Conservation (phyloP, 2,888 invertebrate genomes). For the Cyclophora punctaria region DNA sequence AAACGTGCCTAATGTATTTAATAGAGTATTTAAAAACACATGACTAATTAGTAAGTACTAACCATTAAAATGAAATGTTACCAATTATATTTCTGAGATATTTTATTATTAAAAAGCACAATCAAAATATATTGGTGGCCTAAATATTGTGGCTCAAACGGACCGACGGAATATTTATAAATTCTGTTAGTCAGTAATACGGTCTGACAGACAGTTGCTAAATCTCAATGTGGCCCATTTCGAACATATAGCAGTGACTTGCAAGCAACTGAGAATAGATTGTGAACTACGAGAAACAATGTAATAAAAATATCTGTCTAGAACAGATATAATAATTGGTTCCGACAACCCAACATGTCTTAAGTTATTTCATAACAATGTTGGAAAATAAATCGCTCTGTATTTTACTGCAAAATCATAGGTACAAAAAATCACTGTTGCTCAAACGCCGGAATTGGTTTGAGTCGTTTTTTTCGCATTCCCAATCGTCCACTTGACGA, state of each 20-base stretch:
- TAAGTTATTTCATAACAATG: constrained; percentile 1
- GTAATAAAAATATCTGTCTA: constrained; percentile 18
- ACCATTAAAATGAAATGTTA: too few species aligned
- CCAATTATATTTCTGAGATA: too few species aligned
- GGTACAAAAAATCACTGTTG: too few species aligned
- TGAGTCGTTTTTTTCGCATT: too few species aligned
- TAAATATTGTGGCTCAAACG: not conserved
- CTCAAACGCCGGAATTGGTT: too few species aligned
- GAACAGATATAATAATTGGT: constrained; percentile 16
- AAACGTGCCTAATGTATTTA: too few species aligned
- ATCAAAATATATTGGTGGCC: not conserved
- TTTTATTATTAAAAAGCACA: too few species aligned
- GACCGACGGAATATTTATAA: constrained; percentile 57
- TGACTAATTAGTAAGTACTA: too few species aligned
- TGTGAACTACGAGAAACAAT: constrained; percentile 25
- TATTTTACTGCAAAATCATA: too few species aligned
- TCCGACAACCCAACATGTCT: constrained; percentile 13
- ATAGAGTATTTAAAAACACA: too few species aligned
- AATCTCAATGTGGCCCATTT: constrained; percentile 71
- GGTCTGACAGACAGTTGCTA: constrained; percentile 69
- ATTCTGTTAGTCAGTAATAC: constrained; percentile 61
- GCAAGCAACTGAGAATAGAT: constrained; percentile 47
- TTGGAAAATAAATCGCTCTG: too few species aligned
- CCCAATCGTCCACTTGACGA: constrained; percentile 17
- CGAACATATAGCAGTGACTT: constrained; percentile 52